Percentiles rank a stretch among this genome's conserved stretches.
Conservation (phyloP, 2,113 vertebrate species). For the Marcusenius ussheri region DNA sequence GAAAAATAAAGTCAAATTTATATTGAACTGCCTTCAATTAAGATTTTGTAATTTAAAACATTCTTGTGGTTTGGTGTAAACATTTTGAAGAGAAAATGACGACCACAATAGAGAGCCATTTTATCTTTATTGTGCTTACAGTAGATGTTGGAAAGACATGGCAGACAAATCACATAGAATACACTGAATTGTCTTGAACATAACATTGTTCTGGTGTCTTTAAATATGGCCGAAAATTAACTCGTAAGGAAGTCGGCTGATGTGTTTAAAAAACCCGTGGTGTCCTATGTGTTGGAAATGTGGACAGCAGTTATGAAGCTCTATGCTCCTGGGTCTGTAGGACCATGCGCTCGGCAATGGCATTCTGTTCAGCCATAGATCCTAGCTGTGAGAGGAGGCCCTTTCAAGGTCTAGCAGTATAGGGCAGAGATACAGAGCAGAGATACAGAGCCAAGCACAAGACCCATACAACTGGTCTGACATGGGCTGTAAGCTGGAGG, state of each 20-base stretch:
- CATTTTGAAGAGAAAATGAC: neutral
- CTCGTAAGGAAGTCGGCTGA: neutral
- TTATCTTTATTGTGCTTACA: neutral
- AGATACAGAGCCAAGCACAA: conserved; percentile 10
- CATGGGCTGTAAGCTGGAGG: neutral
- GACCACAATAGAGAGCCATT: neutral
- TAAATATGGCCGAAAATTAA: neutral
- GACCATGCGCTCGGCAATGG: neutral
- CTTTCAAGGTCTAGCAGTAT: conserved; percentile 42
- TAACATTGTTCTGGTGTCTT: neutral
- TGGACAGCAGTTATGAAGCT: neutral
- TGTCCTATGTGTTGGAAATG: neutral
- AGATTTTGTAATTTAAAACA: neutral
- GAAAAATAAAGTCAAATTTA: neutral
- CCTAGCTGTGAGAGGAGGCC: conserved; percentile 30
- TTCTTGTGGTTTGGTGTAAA: neutral
- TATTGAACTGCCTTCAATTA: neutral
- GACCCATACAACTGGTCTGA: neutral
- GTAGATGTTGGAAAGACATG: neutral
- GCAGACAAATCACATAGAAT: neutral
- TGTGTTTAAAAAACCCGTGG: neutral
- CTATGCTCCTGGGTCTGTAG: neutral
- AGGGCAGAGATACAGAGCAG: conserved; percentile 51
- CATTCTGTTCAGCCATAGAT: conserved; percentile 32
- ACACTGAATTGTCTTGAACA: neutral